Conservation (phyloP, 1,140 invertebrate species). For the Ylistrum balloti region DNA sequence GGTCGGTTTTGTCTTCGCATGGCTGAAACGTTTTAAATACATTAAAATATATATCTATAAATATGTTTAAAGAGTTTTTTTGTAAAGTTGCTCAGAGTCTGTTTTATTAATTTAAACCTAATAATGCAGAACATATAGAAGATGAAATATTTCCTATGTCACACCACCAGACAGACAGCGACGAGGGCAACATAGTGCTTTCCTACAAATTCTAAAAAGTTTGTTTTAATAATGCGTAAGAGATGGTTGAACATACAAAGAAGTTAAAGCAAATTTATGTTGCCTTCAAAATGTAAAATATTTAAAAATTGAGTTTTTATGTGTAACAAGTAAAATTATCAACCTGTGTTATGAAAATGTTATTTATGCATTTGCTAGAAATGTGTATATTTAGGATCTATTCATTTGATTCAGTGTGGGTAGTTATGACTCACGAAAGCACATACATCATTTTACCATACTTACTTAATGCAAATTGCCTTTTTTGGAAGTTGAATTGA, state of each 20-base stretch:
- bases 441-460: neutral
- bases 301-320: neutral
- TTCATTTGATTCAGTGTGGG: neutral
- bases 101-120: constrained; percentile 21
- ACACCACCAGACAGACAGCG: neutral
- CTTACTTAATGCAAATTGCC: neutral
- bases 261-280: neutral
- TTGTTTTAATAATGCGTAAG: neutral
- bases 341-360: neutral
- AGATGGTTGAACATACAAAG: neutral
- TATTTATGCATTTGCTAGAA: neutral
- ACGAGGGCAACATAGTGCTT: neutral
- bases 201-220: neutral
- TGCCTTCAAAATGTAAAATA: constrained; percentile 16
- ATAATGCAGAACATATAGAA: constrained; percentile 6
- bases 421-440: neutral
- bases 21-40: constrained; percentile 10
- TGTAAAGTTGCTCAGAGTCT: constrained; percentile 20
- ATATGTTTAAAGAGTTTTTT: constrained; percentile 28
- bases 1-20: neutral
- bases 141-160: neutral
- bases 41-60: constrained; percentile 31
- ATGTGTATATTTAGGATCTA: neutral
- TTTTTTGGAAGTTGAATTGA: neutral
- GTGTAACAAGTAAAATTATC: constrained; percentile 2